Percentiles rank a stretch among this genome's conserved stretches.
phyloP scores from a whole-genome alignment of 1,140 invertebrate genomes.

The Drosophila pandora region DNA sequence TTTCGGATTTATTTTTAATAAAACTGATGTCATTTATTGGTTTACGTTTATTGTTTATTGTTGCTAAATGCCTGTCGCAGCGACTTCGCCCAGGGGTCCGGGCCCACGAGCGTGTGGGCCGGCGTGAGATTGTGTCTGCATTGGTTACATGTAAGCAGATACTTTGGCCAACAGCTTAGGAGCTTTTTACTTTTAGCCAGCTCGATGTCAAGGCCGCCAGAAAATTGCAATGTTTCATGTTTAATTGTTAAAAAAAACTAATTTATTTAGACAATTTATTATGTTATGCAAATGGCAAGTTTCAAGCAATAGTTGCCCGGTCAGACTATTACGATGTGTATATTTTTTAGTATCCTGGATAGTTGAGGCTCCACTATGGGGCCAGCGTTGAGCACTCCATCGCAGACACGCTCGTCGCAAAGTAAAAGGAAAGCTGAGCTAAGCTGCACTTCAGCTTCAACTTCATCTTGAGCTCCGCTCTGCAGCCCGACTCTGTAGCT shows the following conservation, averaged over 20 bases:
- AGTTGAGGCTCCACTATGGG: neutral
- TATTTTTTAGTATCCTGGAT: neutral
- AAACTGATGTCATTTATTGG: conserved; percentile 71
- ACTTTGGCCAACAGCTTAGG: conserved; percentile 24
- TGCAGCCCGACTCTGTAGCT: conserved; percentile 1
- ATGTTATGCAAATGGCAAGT: neutral
- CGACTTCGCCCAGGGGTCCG: conserved; percentile 25
- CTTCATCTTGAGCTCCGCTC: neutral
- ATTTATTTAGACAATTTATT: neutral
- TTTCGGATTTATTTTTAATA: conserved; percentile 63
- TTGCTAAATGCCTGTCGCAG: conserved; percentile 53
- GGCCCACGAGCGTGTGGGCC: conserved; percentile 13
- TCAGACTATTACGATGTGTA: neutral
- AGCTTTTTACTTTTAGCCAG: neutral
- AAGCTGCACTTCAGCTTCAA: conserved; percentile 10
- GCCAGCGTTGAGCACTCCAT: conserved; percentile 37
- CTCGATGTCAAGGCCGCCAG: conserved; percentile 29
- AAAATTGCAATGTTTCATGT: conserved; percentile 12
- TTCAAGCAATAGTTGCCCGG: neutral
- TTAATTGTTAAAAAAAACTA: neutral
- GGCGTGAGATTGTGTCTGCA: conserved; percentile 40
- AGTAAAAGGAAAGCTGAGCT: conserved; percentile 41
- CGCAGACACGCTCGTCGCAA: conserved; percentile 17
- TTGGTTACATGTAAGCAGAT: conserved; percentile 25
- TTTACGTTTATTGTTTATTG: conserved; percentile 65